A percentile compares a stretch with the other conserved stretches of the same genome.
Evolutionary conservation across 2,797 vertebrate genomes (phyloP).

Genomic region (Poeciliopsis gracilis): DNA sequence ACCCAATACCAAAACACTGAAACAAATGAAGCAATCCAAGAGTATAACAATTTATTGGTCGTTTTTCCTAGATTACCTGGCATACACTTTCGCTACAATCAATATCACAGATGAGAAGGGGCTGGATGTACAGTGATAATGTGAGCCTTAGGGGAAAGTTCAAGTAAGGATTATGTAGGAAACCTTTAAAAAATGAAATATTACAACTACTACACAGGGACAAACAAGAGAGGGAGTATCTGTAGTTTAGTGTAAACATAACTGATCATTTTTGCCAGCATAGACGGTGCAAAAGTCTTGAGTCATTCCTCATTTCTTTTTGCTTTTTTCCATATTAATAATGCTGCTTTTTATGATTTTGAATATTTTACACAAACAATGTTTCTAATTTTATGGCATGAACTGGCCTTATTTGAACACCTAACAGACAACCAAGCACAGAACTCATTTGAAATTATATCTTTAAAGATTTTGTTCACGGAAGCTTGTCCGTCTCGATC

Average conservation of each 20-base stretch:
- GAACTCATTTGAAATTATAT: neutral
- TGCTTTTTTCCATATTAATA: neutral
- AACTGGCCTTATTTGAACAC: neutral
- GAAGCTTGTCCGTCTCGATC: neutral
- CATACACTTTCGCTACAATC: slow-evolving; percentile 73
- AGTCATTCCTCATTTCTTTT: neutral
- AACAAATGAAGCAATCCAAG: slow-evolving; percentile 74
- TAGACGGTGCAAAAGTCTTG: neutral
- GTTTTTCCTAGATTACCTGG: slow-evolving; percentile 73
- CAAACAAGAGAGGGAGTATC: neutral
- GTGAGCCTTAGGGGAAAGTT: slow-evolving; percentile 59
- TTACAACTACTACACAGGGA: slow-evolving; percentile 19
- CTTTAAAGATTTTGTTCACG: neutral
- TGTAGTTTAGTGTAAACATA: slow-evolving; percentile 1
- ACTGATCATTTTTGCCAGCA: slow-evolving; percentile 1
- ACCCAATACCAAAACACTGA: slow-evolving; percentile 57
- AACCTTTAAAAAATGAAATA: slow-evolving; percentile 40
- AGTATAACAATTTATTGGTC: slow-evolving; percentile 74
- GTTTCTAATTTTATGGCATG: neutral
- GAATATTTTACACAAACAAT: neutral
- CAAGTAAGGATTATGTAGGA: slow-evolving; percentile 49
- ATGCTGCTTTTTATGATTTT: neutral
- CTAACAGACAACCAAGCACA: neutral
- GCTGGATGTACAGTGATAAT: slow-evolving; percentile 68
- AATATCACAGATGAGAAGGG: slow-evolving; percentile 75